These are phyloP conservation scores for Machaerirhynchus nigripectus DNA, from an alignment of 2,113 vertebrate species.

Conservation along the genomic window DNA sequence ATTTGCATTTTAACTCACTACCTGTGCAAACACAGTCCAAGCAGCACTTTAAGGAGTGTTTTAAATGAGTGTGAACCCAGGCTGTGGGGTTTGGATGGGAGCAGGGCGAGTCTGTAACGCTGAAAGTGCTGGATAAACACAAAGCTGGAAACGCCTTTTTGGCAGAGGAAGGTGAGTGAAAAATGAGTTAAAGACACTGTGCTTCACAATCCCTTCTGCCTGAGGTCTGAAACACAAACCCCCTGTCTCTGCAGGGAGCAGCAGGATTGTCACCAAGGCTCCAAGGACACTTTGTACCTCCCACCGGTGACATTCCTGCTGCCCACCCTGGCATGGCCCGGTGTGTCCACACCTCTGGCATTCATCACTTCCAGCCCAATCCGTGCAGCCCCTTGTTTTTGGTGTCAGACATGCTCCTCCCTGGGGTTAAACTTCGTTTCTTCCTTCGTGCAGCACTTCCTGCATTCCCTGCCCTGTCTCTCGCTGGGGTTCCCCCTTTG, in stretches of 20 bases:
- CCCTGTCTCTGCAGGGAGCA: background rate
- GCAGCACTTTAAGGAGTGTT: background rate
- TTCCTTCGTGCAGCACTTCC: background rate
- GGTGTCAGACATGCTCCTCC: background rate
- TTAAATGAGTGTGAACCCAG: background rate
- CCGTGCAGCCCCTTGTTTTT: background rate
- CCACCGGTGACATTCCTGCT: background rate
- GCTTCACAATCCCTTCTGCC: background rate
- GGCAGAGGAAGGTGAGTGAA: background rate
- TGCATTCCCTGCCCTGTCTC: background rate
- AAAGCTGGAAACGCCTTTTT: background rate
- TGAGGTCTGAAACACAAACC: background rate
- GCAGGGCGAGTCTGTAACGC: background rate
- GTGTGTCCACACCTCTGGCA: accelerated
- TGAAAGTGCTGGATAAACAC: background rate
- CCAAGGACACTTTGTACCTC: background rate
- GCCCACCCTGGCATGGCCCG: background rate
- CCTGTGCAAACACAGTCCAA: background rate
- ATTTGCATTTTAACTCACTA: background rate
- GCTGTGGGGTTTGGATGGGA: background rate
- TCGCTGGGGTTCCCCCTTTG: background rate
- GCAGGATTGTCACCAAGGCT: background rate
- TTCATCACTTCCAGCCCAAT: background rate
- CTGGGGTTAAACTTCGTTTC: background rate
- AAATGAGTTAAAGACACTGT: background rate